A percentile compares a stretch with the other conserved stretches of the same genome.
Conservation (phyloP, 2,888 invertebrate species). For the Hemaris fuciformis region DNA sequence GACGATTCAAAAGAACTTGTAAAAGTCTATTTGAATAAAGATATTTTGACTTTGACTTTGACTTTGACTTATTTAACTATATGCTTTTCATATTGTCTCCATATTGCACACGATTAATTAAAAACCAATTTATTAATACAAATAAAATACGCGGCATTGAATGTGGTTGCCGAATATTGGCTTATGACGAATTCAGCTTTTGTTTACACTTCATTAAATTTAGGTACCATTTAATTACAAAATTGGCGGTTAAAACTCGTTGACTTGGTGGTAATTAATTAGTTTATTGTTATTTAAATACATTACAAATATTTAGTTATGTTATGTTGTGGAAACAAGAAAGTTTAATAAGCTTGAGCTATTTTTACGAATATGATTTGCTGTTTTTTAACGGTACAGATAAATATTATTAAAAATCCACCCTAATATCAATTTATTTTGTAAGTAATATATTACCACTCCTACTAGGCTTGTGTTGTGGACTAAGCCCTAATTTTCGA, state of each 20-base stretch:
- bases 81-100: neutral
- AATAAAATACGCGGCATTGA: neutral
- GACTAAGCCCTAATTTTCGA: too few relatives aligned
- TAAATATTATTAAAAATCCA: too few relatives aligned
- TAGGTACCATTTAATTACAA: neutral
- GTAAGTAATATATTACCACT: too few relatives aligned
- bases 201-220: neutral
- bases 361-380: too few relatives aligned
- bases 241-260: neutral
- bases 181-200: neutral
- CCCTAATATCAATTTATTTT: too few relatives aligned
- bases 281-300: neutral
- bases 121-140: neutral
- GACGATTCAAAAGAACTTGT: too few relatives aligned
- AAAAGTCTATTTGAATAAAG: too few relatives aligned
- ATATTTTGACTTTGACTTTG: too few relatives aligned
- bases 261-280: neutral
- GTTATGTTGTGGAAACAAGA: neutral
- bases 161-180: neutral
- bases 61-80: too few relatives aligned
- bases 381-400: too few relatives aligned
- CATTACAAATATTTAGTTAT: neutral
- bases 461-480: too few relatives aligned
- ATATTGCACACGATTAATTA: neutral
- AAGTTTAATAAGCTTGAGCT: too few relatives aligned